These are phyloP conservation scores for Trimorus sp. DNA, from an alignment of 2,888 invertebrate species.

Conservation along the genomic window DNA sequence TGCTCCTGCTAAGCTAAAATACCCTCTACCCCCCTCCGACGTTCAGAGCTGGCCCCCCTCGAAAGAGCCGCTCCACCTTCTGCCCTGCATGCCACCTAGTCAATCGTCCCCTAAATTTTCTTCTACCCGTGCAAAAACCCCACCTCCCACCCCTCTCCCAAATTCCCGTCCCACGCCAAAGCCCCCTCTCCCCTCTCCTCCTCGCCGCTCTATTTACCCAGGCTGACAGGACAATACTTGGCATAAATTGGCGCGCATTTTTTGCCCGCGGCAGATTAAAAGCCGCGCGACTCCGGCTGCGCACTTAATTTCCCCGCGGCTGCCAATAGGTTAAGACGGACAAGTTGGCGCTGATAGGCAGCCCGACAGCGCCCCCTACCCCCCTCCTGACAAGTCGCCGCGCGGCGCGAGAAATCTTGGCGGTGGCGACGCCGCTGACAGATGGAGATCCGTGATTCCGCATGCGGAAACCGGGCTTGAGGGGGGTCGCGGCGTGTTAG, in stretches of 20 bases:
- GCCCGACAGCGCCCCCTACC: constrained; percentile 5
- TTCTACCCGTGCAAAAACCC: too few relatives aligned
- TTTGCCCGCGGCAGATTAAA: constrained; percentile 52
- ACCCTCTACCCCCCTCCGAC: too few relatives aligned
- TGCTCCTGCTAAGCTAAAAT: too few relatives aligned
- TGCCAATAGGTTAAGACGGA: constrained; percentile 57
- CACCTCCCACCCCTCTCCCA: too few relatives aligned
- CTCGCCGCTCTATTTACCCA: too few relatives aligned
- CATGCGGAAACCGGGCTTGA: constrained; percentile 66
- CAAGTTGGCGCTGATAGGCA: constrained; percentile 49
- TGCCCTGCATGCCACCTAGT: too few relatives aligned
- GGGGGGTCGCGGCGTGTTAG: constrained; percentile 81
- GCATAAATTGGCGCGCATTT: constrained; percentile 43
- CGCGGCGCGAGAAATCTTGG: constrained; percentile 66
- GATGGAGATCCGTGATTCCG: constrained; percentile 79
- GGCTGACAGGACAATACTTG: constrained; percentile 54
- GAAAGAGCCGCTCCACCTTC: too few relatives aligned
- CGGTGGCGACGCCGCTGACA: constrained; percentile 71
- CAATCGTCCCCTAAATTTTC: too few relatives aligned
- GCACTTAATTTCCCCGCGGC: constrained; percentile 49
- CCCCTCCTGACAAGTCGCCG: constrained; percentile 63
- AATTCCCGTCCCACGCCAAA: too few relatives aligned
- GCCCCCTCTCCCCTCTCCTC: too few relatives aligned
- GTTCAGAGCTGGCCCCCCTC: too few relatives aligned
- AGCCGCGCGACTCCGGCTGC: not conserved